phyloP scores from a whole-genome alignment of 2,797 vertebrate genomes.

The Chrosomus eos region DNA sequence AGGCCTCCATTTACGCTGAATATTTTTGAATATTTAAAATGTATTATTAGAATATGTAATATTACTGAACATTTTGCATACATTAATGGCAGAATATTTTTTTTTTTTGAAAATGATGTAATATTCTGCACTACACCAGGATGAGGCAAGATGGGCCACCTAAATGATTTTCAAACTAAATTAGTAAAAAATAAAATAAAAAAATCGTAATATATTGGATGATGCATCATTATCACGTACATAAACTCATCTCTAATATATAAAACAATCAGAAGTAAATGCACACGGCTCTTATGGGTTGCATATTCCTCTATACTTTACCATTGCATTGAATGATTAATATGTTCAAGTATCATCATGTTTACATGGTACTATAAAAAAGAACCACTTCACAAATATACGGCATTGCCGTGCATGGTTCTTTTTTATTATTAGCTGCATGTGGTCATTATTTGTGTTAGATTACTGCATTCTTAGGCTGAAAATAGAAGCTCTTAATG shows the following conservation, averaged over 20 bases:
- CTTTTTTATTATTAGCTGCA: background rate
- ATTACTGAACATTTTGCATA: background rate
- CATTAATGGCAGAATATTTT: background rate
- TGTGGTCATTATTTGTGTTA: background rate
- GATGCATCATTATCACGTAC: background rate
- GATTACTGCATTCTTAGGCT: constrained; percentile 19
- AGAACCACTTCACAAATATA: background rate
- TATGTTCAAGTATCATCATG: background rate
- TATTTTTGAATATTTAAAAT: no score
- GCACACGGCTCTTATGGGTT: background rate
- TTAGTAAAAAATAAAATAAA: no score
- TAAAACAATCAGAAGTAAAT: background rate
- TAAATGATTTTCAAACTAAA: no score
- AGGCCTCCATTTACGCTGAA: background rate
- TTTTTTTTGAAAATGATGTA: no score
- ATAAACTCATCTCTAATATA: background rate
- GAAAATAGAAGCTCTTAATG: constrained; percentile 47
- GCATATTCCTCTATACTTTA: background rate
- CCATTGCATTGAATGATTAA: background rate
- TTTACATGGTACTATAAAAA: background rate
- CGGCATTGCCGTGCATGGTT: no score
- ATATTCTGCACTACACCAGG: no score
- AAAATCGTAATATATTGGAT: no score
- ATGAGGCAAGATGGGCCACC: no score
- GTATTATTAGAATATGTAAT: background rate